These are phyloP conservation scores for Myrmophylax atrothorax DNA, from an alignment of 2,113 vertebrate species.

Conservation along the genomic window DNA sequence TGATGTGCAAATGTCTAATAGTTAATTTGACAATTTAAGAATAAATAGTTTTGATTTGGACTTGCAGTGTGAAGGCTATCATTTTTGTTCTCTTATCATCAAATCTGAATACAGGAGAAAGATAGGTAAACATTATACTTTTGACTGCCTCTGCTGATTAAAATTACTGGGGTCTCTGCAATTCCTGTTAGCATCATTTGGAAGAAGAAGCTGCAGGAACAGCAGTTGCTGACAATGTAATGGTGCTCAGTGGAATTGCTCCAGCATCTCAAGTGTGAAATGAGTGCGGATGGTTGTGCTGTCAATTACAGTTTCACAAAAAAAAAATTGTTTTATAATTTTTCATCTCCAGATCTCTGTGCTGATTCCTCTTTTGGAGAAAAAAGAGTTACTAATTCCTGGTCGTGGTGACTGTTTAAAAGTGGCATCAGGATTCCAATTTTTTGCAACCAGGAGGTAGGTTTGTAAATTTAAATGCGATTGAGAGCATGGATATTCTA, in stretches of 20 bases:
- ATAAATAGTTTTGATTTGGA: neutral
- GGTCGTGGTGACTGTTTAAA: conserved; percentile 91
- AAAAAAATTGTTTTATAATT: neutral
- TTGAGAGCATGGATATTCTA: neutral
- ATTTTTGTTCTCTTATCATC: neutral
- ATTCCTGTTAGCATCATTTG: neutral
- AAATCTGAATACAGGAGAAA: neutral
- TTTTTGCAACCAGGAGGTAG: conserved; percentile 96
- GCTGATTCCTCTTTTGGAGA: conserved; percentile 94
- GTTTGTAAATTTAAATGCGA: neutral
- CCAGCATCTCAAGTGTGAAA: neutral
- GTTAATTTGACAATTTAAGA: neutral
- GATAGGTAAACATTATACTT: neutral
- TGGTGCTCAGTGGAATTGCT: neutral
- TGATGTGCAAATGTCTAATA: neutral
- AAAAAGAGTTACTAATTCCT: conserved; percentile 89
- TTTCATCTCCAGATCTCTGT: conserved; percentile 84
- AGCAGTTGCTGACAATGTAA: neutral
- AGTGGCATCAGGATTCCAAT: conserved; percentile 91
- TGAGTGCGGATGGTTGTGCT: neutral
- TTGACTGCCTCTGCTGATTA: neutral
- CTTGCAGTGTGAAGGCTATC: neutral
- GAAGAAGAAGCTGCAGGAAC: neutral
- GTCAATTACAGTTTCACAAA: neutral
- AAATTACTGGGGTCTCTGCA: neutral